phyloP scores from a whole-genome alignment of 2,113 vertebrate genomes.

The Butastur rufipennis region DNA sequence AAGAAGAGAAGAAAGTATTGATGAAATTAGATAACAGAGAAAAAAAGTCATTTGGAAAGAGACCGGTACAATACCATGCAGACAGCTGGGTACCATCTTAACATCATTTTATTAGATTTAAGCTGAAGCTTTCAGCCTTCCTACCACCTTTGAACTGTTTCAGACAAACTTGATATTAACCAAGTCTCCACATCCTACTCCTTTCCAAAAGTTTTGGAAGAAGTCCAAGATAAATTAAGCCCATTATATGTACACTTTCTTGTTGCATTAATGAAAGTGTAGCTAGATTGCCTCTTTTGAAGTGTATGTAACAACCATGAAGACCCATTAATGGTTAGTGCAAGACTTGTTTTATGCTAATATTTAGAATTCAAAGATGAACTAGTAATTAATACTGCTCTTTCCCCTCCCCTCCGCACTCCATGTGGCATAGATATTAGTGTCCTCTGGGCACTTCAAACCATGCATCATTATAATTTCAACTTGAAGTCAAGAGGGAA shows the following conservation, averaged over 20 bases:
- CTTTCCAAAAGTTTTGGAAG: slow-evolving; percentile 16
- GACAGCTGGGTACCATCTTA: neutral
- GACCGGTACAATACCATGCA: neutral
- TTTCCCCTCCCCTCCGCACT: neutral
- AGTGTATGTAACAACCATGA: slow-evolving; percentile 12
- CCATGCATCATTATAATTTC: slow-evolving; percentile 82
- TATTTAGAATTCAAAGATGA: slow-evolving; percentile 57
- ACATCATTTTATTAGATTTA: neutral
- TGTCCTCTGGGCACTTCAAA: slow-evolving; percentile 55
- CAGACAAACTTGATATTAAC: slow-evolving; percentile 30
- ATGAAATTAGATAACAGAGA: neutral
- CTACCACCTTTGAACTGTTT: slow-evolving; percentile 27
- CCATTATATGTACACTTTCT: slow-evolving; percentile 26
- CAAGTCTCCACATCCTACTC: neutral
- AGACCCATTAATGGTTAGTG: slow-evolving; percentile 3
- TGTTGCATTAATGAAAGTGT: slow-evolving; percentile 14
- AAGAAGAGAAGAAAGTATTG: neutral
- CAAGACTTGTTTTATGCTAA: slow-evolving; percentile 39
- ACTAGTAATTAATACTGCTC: slow-evolving; percentile 48
- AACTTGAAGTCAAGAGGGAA: slow-evolving; percentile 81
- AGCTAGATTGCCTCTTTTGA: slow-evolving; percentile 41
- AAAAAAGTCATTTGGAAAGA: neutral
- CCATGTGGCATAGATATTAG: slow-evolving; percentile 33
- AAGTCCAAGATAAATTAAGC: slow-evolving; percentile 51
- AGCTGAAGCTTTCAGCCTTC: neutral